phyloP scores from a whole-genome alignment of 2,797 vertebrate species.

The Psittacula echo region DNA sequence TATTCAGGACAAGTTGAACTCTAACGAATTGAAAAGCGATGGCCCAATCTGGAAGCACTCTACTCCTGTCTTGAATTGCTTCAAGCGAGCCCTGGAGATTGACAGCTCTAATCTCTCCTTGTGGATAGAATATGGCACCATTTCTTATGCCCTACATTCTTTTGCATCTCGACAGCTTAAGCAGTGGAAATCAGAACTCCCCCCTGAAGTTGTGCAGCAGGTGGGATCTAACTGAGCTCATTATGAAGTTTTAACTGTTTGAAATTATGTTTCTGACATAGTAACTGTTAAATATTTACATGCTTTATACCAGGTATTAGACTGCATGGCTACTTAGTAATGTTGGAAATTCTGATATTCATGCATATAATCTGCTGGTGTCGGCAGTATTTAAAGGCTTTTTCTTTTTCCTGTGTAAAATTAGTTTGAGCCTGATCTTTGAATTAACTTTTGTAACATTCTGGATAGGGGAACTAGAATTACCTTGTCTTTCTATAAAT shows the following conservation, averaged over 20 bases:
- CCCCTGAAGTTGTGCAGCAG: constrained; percentile 90
- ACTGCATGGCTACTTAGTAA: background rate
- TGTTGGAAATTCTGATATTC: background rate
- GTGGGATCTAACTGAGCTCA: constrained; percentile 72
- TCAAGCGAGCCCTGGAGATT: constrained; percentile 93
- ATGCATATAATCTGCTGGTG: background rate
- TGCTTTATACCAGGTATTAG: background rate
- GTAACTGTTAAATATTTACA: background rate
- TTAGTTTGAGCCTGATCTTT: background rate
- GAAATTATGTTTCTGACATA: background rate
- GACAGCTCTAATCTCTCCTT: constrained; percentile 93
- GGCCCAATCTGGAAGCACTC: constrained; percentile 96
- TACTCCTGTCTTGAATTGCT: constrained; percentile 92
- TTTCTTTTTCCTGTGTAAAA: background rate
- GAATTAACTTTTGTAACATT: constrained; percentile 16
- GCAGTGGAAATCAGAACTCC: constrained; percentile 90
- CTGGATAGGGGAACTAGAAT: background rate
- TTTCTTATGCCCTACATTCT: constrained; percentile 94
- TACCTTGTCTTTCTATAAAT: constrained; percentile 36
- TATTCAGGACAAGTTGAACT: constrained; percentile 98
- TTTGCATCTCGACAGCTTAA: constrained; percentile 96
- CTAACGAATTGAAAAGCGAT: constrained; percentile 95
- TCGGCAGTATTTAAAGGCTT: background rate
- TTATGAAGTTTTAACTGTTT: background rate
- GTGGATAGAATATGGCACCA: constrained; percentile 98